A percentile compares a stretch with the other conserved stretches of the same genome.
phyloP scores from a whole-genome alignment of 2,888 invertebrate genomes.

The Synanthedon formicaeformis region DNA sequence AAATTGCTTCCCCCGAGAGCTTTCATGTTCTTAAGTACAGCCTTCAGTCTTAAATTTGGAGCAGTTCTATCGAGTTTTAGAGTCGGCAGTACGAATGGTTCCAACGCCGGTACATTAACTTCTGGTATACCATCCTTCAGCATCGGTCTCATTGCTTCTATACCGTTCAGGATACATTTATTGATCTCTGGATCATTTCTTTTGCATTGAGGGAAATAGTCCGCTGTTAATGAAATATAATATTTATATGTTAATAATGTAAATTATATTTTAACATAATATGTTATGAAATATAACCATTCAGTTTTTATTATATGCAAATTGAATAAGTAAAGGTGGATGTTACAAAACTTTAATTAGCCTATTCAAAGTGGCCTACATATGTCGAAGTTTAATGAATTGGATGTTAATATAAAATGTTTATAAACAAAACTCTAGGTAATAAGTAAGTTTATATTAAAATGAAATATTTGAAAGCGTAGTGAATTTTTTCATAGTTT shows the following conservation, averaged over 20 bases:
- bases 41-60: conserved; percentile 77
- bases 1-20: conserved; percentile 75
- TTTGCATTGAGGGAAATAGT: conserved; percentile 73
- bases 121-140: conserved; percentile 74
- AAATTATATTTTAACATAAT: no score
- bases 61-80: conserved; percentile 77
- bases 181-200: conserved; percentile 72
- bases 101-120: conserved; percentile 74
- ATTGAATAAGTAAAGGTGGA: no score
- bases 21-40: conserved; percentile 74
- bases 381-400: no score
- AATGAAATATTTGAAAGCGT: no score
- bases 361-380: no score
- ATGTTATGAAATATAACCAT: not conserved
- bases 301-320: not conserved
- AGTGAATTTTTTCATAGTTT: no score
- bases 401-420: no score
- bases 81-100: conserved; percentile 77
- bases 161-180: conserved; percentile 70
- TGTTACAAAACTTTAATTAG: no score
- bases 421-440: no score
- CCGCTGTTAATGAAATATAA: conserved; percentile 48
- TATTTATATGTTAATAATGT: no score
- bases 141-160: conserved; percentile 70
- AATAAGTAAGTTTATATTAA: no score